Evolutionary conservation across 2,888 invertebrate species (phyloP), one percentile per base, ranked within the genome.

Genomic region (Drosophila tanythrix): DNA sequence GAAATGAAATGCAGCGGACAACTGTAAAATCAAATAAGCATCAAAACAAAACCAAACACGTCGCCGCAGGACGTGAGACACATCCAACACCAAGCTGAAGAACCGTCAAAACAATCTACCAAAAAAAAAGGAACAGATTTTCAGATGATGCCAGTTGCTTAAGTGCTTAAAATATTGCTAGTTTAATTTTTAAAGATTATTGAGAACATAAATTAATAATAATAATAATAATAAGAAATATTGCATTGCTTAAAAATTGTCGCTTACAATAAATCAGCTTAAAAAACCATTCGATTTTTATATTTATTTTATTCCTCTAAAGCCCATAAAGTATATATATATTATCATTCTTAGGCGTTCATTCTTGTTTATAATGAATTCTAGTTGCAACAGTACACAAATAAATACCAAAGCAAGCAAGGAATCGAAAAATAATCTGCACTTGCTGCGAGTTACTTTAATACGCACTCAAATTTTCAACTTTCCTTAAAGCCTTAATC

Each of bases 1-100:
- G 43, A 57, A 31, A 43, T 57, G 57, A 40, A 78, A 62, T 61
- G 69, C 74, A 82, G 62, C 70, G 75, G 76, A 74, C 75, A 81
- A 70, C 57, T 67, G 83, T 69, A 79, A 77, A 88, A 85, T 85
- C 84, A 85, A 85, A 88, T 85, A 85, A 88, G 88, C 84, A 85
- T 81, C 84, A 79, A 85, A 88, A 84, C 66, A 82, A 75, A 74
- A 68, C 74, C 67, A 83, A 75, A 79, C 43, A 70, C 57, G 74
- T 71, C 71, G 81, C 81, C 81, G 64, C 83, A 79, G 82, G 68
- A 81, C 71, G 59, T 59, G 65, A 29, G 35, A 18, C 21, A 46
- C 46, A 15, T 15, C 21, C 46, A 46, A 15, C 46, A 25, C 25
- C 46, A 25, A 46, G 3, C 50, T 36, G 25, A 35, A 35, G 13